Percentiles rank a stretch among this genome's conserved stretches.
Conservation (phyloP, 2,113 vertebrate species). For the Lichenostomus cassidix region DNA sequence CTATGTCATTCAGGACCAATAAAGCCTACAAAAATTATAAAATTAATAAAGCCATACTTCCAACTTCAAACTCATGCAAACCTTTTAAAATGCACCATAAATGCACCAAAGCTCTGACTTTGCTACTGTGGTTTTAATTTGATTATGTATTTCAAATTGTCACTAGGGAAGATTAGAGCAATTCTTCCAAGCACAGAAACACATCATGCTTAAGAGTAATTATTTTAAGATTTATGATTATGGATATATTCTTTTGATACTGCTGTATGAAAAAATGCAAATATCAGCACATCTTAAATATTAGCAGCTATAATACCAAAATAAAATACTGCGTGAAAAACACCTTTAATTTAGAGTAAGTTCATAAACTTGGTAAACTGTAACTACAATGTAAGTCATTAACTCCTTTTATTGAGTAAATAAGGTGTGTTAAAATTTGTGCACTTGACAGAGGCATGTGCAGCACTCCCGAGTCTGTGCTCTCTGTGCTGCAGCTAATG, state of each 20-base stretch:
- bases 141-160: not conserved
- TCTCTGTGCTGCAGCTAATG: not conserved
- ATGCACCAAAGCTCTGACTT: not conserved
- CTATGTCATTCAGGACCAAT: not conserved
- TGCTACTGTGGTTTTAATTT: not conserved
- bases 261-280: not conserved
- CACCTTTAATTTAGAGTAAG: not conserved
- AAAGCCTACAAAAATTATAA: not conserved
- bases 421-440: not conserved
- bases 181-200: not conserved
- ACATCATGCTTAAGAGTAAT: not conserved
- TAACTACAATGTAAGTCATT: not conserved
- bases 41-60: not conserved
- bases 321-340: not conserved
- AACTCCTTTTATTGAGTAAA: not conserved
- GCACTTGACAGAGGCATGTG: fast-evolving
- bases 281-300: not conserved
- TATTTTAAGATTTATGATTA: not conserved
- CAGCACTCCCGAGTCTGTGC: not conserved
- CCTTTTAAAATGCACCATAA: not conserved
- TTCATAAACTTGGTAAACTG: not conserved
- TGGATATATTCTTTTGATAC: not conserved
- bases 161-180: not conserved
- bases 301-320: not conserved
- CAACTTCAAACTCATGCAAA: not conserved